Evolutionary conservation across 2,113 vertebrate genomes (phyloP).

Genomic region (Myrmecobius fasciatus): DNA sequence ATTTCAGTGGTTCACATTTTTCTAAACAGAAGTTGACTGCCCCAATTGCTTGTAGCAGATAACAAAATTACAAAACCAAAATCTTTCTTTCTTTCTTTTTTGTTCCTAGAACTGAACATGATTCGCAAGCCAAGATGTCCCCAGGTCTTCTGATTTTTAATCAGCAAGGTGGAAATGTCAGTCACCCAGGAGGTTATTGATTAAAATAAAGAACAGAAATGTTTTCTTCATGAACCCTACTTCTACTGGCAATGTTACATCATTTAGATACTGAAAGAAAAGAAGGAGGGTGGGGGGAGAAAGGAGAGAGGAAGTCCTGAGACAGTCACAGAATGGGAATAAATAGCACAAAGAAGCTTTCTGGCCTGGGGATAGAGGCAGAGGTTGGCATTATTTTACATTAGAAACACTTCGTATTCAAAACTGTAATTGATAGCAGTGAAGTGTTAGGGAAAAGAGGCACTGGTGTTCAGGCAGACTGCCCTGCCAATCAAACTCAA

Average conservation of each 20-base stretch:
- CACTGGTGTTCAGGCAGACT: conserved; percentile 82
- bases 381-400: conserved; percentile 91
- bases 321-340: conserved; percentile 72
- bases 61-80: conserved; percentile 81
- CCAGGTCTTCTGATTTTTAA: conserved; percentile 73
- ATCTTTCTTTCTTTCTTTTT: conserved; percentile 53
- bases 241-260: conserved; percentile 76
- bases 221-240: conserved; percentile 64
- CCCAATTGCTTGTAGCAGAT: conserved; percentile 76
- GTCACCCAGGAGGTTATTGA: conserved; percentile 76
- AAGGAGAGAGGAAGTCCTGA: conserved; percentile 76
- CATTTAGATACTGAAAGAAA: conserved; percentile 76
- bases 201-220: conserved; percentile 79
- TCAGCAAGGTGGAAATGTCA: conserved; percentile 76
- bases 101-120: conserved; percentile 74
- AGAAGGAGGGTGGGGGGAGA: conserved; percentile 32
- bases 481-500: conserved; percentile 90
- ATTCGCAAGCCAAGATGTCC: conserved; percentile 69
- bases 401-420: conserved; percentile 92
- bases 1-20: conserved; percentile 73
- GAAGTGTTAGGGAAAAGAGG: conserved; percentile 86
- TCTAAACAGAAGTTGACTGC: conserved; percentile 83
- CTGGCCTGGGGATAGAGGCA: conserved; percentile 87
- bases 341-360: conserved; percentile 83
- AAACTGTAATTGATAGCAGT: conserved; percentile 92